Percentiles rank a stretch among this genome's conserved stretches.
These are phyloP conservation scores for Struthidea cinerea DNA, from an alignment of 2,113 vertebrate species.

Conservation along the genomic window DNA sequence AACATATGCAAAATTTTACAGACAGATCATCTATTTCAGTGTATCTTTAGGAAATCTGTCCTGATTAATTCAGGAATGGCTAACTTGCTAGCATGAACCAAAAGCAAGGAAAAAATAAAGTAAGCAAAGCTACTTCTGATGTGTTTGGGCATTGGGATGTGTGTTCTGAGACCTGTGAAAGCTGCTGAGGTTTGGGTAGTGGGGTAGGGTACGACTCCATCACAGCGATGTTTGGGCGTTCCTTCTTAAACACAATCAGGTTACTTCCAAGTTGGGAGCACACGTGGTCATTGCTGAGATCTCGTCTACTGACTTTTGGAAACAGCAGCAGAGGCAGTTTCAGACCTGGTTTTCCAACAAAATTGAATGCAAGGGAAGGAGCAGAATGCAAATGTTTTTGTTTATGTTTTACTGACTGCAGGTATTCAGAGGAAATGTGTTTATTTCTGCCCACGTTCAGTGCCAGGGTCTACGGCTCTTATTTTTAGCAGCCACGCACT, in stretches of 20 bases:
- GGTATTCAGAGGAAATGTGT: neutral
- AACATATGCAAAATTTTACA: fast-evolving
- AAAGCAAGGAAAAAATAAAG: neutral
- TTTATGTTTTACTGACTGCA: neutral
- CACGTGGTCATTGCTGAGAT: fast-evolving
- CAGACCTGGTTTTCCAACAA: neutral
- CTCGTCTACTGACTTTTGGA: neutral
- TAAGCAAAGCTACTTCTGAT: fast-evolving
- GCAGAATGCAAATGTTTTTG: neutral
- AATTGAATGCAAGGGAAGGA: neutral
- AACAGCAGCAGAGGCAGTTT: neutral
- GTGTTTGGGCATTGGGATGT: neutral
- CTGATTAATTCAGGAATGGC: neutral
- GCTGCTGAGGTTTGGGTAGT: neutral
- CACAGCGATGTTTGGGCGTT: neutral
- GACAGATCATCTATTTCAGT: neutral
- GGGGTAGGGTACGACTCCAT: neutral
- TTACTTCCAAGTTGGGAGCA: neutral
- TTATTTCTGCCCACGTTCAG: conserved; percentile 31
- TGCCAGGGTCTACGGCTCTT: conserved; percentile 32
- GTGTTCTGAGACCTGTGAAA: neutral
- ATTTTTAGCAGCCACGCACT: conserved; percentile 65
- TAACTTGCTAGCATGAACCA: neutral
- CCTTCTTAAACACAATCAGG: neutral
- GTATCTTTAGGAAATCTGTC: neutral